phyloP scores from a whole-genome alignment of 2,113 vertebrate species.

The Manacus vitellinus region DNA sequence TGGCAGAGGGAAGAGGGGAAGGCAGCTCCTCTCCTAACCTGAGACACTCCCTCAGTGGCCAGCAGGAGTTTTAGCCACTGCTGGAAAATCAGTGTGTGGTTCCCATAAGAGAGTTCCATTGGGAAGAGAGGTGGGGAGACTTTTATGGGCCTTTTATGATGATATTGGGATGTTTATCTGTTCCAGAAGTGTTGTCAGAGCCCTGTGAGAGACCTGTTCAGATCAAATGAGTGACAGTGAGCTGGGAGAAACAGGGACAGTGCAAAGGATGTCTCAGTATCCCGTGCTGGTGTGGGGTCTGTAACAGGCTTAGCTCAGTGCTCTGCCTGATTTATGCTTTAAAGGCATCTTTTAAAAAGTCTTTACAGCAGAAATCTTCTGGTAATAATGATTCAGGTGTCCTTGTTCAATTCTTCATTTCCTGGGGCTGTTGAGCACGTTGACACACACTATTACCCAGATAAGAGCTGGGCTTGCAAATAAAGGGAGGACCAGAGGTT shows the following conservation, averaged over 20 bases:
- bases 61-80: background rate
- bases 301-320: background rate
- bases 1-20: background rate
- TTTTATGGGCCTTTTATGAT: background rate
- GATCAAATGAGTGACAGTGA: background rate
- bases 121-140: background rate
- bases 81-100: background rate
- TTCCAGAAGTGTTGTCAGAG: background rate
- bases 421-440: background rate
- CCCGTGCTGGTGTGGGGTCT: background rate
- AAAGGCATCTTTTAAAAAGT: background rate
- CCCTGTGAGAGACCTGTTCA: background rate
- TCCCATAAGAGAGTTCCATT: background rate
- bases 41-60: background rate
- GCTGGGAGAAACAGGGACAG: background rate
- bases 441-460: background rate
- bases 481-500: background rate
- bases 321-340: constrained; percentile 7
- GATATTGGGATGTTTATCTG: background rate
- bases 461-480: background rate
- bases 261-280: background rate
- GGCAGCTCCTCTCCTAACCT: background rate
- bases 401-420: background rate
- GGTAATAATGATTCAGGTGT: background rate
- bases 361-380: background rate